phyloP scores from a whole-genome alignment of 2,888 invertebrate species.

The Dioctria linearis region DNA sequence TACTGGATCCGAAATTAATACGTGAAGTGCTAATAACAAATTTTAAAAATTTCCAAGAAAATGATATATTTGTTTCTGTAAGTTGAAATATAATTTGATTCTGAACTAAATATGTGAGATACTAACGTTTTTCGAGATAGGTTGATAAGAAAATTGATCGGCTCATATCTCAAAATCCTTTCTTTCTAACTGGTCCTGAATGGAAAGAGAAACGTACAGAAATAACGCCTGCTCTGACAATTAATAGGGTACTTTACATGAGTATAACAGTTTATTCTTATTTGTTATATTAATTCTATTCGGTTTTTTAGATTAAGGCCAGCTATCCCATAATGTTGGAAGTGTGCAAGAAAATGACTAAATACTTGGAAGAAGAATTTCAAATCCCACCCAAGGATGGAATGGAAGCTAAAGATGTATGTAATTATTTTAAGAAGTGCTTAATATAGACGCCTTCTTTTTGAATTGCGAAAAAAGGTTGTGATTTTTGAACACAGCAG shows the following conservation, averaged over 20 bases:
- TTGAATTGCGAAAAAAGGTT: no score
- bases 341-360: constrained; percentile 69
- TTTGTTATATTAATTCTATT: no score
- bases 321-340: constrained; percentile 72
- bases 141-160: constrained; percentile 71
- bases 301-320: constrained; percentile 67
- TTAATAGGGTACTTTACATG: constrained; percentile 68
- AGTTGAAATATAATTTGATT: background rate
- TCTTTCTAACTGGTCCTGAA: constrained; percentile 70
- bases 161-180: constrained; percentile 71
- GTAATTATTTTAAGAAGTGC: background rate
- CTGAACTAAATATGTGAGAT: constrained; percentile 49
- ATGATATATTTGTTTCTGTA: constrained; percentile 62
- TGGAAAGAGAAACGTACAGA: constrained; percentile 73
- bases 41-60: constrained; percentile 69
- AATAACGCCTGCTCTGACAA: constrained; percentile 72
- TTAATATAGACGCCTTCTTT: no score
- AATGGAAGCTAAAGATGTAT: constrained; percentile 70
- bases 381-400: constrained; percentile 64
- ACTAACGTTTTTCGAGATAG: constrained; percentile 52
- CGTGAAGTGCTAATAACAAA: constrained; percentile 69
- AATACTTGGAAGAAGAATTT: constrained; percentile 67
- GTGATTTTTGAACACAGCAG: no score
- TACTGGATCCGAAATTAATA: constrained; percentile 67
- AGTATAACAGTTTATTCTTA: no score